Base-by-base conservation (phyloP, 2,888 invertebrate genomes). In the Synanthedon myopaeformis region DNA sequence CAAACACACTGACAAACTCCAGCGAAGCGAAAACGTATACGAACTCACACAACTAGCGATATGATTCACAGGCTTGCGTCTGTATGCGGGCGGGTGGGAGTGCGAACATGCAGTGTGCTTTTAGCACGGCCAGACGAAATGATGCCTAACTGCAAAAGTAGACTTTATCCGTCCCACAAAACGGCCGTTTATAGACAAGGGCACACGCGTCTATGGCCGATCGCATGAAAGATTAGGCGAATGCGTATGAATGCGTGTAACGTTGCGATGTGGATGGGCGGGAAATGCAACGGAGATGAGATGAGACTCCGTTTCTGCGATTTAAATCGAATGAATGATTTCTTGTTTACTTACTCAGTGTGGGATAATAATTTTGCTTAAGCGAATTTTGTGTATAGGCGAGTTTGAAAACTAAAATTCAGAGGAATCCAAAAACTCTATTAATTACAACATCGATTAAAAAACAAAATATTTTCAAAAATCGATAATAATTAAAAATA, bases 21-120 rank as follows among this genome's bases (percentile, higher is more conserved):
- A 80, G 77, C 77, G 70, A 73, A 78, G 79, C 82, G 79, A 77
- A 70, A 77, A 76, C 79, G 75, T 76, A 79, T 79, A 70, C 74
- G 69, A 76, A 76, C 85, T 53, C 75, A 56, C 77, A 80, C 82
- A 81, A 60, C 61, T 67, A 71, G 63, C 64, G 54, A 63, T 74
- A 72, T 83, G 82, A 81, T 77, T 82, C 84, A 81, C 81, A 83
- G 76, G 62, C 67, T 62, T 69, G 76, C 76, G 76, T 71, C 70
- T 79, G 82, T 84, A 80, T 83, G 71, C 75, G 67, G 72, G 70
- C 81, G 78, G 83, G 86, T 85, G 85, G 86, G 86, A 86, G 85
- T 86, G 87, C 83, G 85, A 86, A 86, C 85, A 86, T 82, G 82
- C 83, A 84, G 76, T 81, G 79, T 82, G 83, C 81, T 83, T 84